Evolutionary conservation across 2,888 invertebrate species (phyloP).

Genomic region (Polietes domitor): DNA sequence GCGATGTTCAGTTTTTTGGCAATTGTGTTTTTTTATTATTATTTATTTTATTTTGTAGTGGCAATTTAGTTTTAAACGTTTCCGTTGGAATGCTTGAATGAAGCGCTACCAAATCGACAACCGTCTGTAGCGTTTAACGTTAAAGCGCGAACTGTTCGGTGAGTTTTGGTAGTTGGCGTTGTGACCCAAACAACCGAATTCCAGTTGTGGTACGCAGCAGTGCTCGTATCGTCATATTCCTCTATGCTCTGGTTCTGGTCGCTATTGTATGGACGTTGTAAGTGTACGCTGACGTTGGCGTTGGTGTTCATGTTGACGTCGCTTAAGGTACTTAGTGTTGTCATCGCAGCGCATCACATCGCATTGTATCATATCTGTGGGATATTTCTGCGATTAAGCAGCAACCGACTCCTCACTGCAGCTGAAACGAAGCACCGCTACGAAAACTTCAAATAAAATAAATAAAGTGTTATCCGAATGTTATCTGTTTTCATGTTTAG

Average conservation of each 20-base stretch:
- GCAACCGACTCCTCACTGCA: too few species aligned
- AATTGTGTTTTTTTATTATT: neutral
- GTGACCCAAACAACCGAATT: conserved; percentile 40
- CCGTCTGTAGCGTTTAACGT: conserved; percentile 50
- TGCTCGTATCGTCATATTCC: neutral
- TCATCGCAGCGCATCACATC: too few species aligned
- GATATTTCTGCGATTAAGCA: neutral
- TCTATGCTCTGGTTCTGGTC: neutral
- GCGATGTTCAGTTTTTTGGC: too few species aligned
- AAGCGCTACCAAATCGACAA: neutral
- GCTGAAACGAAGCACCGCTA: too few species aligned
- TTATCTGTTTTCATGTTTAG: too few species aligned
- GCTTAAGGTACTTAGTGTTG: neutral
- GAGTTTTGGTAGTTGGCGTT: conserved; percentile 44
- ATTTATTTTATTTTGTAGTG: too few species aligned
- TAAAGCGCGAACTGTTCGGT: conserved; percentile 47
- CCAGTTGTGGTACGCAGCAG: conserved; percentile 17
- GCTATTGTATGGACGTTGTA: neutral
- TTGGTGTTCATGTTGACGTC: neutral
- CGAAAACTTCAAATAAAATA: too few species aligned
- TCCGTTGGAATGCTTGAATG: too few species aligned
- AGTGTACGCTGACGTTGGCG: neutral
- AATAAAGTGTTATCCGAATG: too few species aligned
- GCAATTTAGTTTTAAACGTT: too few species aligned
- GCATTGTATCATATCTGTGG: neutral